A percentile compares a stretch with the other conserved stretches of the same genome.
Evolutionary conservation across 2,113 vertebrate genomes (phyloP).

Genomic region (Parus major): DNA sequence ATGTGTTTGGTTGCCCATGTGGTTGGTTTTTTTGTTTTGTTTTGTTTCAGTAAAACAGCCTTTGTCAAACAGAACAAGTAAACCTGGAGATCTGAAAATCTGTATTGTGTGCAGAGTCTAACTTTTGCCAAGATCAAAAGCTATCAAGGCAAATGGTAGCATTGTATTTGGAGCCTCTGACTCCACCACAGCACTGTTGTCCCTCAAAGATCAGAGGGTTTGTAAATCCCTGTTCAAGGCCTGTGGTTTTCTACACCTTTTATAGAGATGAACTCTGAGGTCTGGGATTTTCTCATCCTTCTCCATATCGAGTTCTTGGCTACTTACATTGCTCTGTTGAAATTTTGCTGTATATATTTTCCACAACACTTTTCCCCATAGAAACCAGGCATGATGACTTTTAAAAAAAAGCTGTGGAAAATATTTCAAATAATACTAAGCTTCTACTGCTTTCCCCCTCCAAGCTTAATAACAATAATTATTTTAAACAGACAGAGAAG

Average conservation of each 20-base stretch:
- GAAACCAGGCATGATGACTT: slow-evolving; percentile 45
- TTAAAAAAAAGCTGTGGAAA: slow-evolving; percentile 28
- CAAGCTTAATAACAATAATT: slow-evolving; percentile 5
- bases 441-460: neutral
- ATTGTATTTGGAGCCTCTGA: neutral
- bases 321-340: neutral
- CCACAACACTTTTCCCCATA: slow-evolving; percentile 61
- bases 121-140: neutral
- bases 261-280: neutral
- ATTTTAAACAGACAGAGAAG: neutral
- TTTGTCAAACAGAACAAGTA: neutral
- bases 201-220: neutral
- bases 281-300: neutral
- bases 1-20: neutral
- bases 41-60: neutral
- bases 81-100: neutral
- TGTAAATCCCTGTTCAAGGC: neutral
- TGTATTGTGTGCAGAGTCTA: neutral
- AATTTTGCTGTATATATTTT: slow-evolving; percentile 55
- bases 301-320: slow-evolving; percentile 11
- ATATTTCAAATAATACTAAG: slow-evolving; percentile 33
- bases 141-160: neutral
- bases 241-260: slow-evolving; percentile 3
- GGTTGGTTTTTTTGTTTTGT: neutral
- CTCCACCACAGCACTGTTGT: rapidly evolving